Percentiles rank a stretch among this genome's conserved stretches.
Conservation (phyloP, 2,797 vertebrate species). For the Enteromius fasciolatus region DNA sequence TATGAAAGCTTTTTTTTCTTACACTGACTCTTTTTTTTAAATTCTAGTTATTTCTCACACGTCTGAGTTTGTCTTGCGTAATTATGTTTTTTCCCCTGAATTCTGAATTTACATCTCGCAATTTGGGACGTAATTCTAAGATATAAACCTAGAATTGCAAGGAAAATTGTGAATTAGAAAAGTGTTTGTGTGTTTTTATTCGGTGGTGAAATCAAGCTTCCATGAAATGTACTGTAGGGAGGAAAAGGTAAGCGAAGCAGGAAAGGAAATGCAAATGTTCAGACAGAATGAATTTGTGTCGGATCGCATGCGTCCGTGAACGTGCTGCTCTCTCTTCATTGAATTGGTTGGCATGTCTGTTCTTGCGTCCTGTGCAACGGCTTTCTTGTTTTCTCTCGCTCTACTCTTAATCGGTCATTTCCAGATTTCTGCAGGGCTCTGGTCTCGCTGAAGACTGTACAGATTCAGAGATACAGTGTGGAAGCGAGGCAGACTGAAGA, state of each 20-base stretch:
- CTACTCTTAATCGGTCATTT: constrained; percentile 2
- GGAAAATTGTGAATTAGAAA: not conserved
- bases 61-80: not conserved
- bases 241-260: not conserved
- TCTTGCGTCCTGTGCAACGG: constrained; percentile 63
- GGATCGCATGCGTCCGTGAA: not conserved
- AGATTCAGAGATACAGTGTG: not conserved
- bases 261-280: not conserved
- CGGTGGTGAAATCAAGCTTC: not conserved
- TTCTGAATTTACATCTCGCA: not conserved
- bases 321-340: constrained; percentile 33
- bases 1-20: not conserved
- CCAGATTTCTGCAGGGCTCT: not conserved
- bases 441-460: not conserved
- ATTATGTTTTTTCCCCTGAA: not conserved
- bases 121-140: not conserved
- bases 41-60: not conserved
- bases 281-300: not conserved
- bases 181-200: not conserved
- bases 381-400: not conserved
- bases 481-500: not conserved
- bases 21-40: too few species aligned
- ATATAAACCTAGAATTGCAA: not conserved
- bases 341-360: constrained; percentile 63
- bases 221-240: not conserved